phyloP scores from a whole-genome alignment of 2,797 vertebrate species.

The Otolemur crassicaudatus region DNA sequence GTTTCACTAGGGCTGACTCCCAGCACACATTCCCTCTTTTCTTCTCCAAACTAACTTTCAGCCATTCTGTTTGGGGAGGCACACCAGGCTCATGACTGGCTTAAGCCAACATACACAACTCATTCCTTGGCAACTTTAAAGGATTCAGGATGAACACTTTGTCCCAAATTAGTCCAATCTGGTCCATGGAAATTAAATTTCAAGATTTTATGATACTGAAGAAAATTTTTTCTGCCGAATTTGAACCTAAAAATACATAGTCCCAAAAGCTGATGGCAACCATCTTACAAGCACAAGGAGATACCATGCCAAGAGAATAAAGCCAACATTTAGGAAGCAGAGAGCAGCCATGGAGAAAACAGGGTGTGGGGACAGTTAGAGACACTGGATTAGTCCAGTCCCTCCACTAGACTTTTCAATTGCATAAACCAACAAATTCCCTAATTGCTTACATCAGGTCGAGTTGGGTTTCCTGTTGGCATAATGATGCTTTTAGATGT shows the following conservation, averaged over 20 bases:
- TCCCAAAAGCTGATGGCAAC: neutral
- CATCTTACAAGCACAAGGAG: neutral
- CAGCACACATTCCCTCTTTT: neutral
- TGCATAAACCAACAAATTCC: neutral
- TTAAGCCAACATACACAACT: neutral
- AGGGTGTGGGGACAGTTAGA: neutral
- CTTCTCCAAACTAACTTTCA: neutral
- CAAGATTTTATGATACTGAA: neutral
- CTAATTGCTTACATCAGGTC: neutral
- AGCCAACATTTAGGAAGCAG: neutral
- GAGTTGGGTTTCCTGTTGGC: neutral
- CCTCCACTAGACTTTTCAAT: neutral
- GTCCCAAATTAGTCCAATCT: neutral
- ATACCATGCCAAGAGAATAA: neutral
- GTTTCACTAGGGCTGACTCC: neutral
- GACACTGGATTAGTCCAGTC: neutral
- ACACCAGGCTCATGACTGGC: neutral
- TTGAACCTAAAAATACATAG: neutral
- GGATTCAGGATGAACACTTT: neutral
- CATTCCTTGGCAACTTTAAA: neutral
- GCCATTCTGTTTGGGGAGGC: neutral
- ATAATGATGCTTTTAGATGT: neutral
- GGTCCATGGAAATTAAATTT: neutral
- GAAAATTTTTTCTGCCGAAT: conserved; percentile 3
- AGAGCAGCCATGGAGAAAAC: neutral